phyloP scores from a whole-genome alignment of 2,113 vertebrate genomes.

The Paedocypris sp. region DNA sequence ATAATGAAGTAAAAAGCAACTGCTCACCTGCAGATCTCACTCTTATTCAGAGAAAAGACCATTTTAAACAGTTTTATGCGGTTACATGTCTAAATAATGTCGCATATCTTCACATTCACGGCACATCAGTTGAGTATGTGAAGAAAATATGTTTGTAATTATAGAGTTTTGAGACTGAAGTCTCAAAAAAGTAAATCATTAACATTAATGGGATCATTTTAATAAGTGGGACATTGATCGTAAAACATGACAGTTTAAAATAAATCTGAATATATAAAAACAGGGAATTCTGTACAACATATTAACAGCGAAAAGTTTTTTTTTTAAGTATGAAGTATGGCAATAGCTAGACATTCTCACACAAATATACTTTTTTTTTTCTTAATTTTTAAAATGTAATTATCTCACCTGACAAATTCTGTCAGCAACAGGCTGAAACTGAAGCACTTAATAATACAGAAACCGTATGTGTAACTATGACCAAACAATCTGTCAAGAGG shows the following conservation, averaged over 20 bases:
- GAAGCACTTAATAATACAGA: conserved; percentile 27
- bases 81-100: too few relatives aligned
- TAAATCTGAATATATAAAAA: conserved; percentile 14
- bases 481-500: conserved; percentile 24
- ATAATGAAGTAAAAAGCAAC: too few relatives aligned
- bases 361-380: conserved; percentile 24
- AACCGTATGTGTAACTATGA: conserved; percentile 30
- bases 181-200: too few relatives aligned
- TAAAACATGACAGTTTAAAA: background rate
- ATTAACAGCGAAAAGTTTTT: conserved; percentile 5
- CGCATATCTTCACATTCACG: too few relatives aligned
- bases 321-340: conserved; percentile 6
- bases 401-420: conserved; percentile 19
- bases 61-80: too few relatives aligned
- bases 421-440: conserved; percentile 1
- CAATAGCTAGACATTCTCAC: conserved; percentile 6
- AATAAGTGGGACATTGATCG: too few relatives aligned
- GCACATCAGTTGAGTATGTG: too few relatives aligned
- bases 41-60: too few relatives aligned
- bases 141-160: too few relatives aligned
- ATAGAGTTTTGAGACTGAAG: too few relatives aligned
- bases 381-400: conserved; percentile 22
- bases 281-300: conserved; percentile 17
- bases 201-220: too few relatives aligned
- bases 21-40: too few relatives aligned